Evolutionary conservation across 2,113 vertebrate species (phyloP).

Genomic region (Saccopteryx bilineata): DNA sequence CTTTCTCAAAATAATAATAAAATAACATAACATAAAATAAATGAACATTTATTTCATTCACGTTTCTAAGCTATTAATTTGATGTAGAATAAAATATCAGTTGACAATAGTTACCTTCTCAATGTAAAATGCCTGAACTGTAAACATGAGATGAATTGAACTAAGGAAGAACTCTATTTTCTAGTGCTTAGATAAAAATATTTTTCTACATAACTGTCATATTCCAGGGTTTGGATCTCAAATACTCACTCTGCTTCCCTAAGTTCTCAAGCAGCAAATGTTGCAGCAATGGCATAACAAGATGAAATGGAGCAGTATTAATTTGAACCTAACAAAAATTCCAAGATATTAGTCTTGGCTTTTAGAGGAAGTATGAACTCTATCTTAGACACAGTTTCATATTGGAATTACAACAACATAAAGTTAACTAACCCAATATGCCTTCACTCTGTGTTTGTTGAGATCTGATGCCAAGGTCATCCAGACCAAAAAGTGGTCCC

Average conservation of each 20-base stretch:
- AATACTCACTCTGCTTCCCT: neutral
- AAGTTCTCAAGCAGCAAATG: neutral
- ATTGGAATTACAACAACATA: neutral
- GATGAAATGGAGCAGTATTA: neutral
- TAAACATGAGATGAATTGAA: slow-evolving; percentile 64
- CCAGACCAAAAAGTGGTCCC: neutral
- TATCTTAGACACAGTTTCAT: neutral
- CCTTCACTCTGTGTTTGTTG: neutral
- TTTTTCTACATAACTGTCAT: neutral
- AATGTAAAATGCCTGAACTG: slow-evolving; percentile 73
- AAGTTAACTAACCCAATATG: neutral
- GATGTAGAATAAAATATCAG: slow-evolving; percentile 71
- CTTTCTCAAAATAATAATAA: too few relatives aligned
- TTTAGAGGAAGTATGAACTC: neutral
- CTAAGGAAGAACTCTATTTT: slow-evolving; percentile 30
- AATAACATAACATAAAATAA: too few relatives aligned
- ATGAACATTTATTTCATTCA: slow-evolving; percentile 63
- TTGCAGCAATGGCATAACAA: neutral
- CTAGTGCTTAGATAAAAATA: neutral
- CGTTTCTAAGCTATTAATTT: slow-evolving; percentile 74
- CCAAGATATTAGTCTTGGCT: neutral
- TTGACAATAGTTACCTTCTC: slow-evolving; percentile 59
- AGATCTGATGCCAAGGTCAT: neutral
- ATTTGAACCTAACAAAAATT: slow-evolving; percentile 2
- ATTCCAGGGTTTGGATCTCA: neutral